Conservation (phyloP, 2,797 vertebrate genomes). For the Catostomus latipinnis region DNA sequence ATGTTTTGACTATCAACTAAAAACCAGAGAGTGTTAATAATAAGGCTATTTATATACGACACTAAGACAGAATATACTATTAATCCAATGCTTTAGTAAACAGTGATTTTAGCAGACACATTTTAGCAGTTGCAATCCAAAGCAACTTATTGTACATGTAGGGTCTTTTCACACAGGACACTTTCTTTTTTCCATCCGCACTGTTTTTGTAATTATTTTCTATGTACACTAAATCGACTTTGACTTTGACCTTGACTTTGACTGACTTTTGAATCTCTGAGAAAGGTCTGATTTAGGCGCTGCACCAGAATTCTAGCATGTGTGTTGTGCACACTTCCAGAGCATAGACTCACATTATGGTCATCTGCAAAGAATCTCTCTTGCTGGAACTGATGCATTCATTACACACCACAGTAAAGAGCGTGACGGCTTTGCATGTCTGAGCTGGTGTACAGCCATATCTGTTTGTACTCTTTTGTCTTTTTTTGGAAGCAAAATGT, state of each 20-base stretch:
- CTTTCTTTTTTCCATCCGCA: too few relatives aligned
- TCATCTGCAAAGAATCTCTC: conserved; percentile 53
- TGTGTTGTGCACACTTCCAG: conserved; percentile 33
- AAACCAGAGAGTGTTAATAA: background rate
- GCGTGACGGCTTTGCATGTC: conserved; percentile 42
- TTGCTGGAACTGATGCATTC: conserved; percentile 42
- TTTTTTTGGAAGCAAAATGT: conserved; percentile 46
- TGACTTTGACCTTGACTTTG: too few relatives aligned
- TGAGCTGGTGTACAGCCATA: conserved; percentile 8
- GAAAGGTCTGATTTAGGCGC: background rate
- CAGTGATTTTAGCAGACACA: too few relatives aligned
- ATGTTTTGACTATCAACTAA: background rate
- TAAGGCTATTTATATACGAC: too few relatives aligned
- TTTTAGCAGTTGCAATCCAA: too few relatives aligned
- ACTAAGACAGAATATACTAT: too few relatives aligned
- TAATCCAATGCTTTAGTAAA: too few relatives aligned
- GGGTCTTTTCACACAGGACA: too few relatives aligned
- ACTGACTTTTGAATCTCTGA: background rate
- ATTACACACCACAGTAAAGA: conserved; percentile 47
- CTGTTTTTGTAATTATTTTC: too few relatives aligned
- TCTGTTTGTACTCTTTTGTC: conserved; percentile 46
- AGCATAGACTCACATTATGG: conserved; percentile 27
- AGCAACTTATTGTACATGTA: too few relatives aligned
- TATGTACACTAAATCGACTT: too few relatives aligned
- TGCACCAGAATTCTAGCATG: conserved; percentile 12